Evolutionary conservation across 2,113 vertebrate genomes (phyloP), one percentile per base, ranked within the genome.

Genomic region (Rattus rattus): DNA sequence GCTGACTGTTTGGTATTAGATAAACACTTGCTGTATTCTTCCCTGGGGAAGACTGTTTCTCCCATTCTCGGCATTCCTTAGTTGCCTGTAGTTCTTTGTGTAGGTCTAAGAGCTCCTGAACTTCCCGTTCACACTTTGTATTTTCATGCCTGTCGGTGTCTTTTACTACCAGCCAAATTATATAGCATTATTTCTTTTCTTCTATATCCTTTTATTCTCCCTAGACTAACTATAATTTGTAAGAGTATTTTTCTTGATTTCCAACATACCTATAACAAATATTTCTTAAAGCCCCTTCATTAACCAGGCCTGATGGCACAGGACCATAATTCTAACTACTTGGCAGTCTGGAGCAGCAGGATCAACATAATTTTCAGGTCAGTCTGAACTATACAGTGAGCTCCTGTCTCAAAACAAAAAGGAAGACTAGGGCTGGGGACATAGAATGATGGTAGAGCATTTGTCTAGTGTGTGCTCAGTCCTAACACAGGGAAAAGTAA

Each of bases 101-200:
- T 63, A 43, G 56, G 22, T 14, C 24, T 17, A 39, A 63, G 24
- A 28, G 24, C 26, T 17, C 59, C 17, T 88, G 13, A 81, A 30
- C 16, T 16, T 84, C 22, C 81, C 17, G 63, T 67, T 36, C 54
- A 59, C 54, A 61, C n/a, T 92, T 90, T 85, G 61, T 8, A 91
- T 76, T 91, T 87, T 77, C 65, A 59, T 95, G 49, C 63, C 43
- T 72, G 4, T 79, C 54, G 92, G n/a, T 79, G 85, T 93, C 63
- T 65, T 94, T 85, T 67, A 94, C 92, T 91, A 12, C n/a, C 61
- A 65, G 33, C 39, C 65, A 93, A 20, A 9, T 91, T 81, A n/a
- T 85, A 83, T 14, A 61, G 5, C 86, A 30, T 88, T 96, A 49
- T 87, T 90, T 96, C 19, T 33, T 86, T 86, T 94, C 63, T 77